These are phyloP conservation scores for Coturnix japonica DNA, from an alignment of 2,113 vertebrate species.

Conservation along the genomic window DNA sequence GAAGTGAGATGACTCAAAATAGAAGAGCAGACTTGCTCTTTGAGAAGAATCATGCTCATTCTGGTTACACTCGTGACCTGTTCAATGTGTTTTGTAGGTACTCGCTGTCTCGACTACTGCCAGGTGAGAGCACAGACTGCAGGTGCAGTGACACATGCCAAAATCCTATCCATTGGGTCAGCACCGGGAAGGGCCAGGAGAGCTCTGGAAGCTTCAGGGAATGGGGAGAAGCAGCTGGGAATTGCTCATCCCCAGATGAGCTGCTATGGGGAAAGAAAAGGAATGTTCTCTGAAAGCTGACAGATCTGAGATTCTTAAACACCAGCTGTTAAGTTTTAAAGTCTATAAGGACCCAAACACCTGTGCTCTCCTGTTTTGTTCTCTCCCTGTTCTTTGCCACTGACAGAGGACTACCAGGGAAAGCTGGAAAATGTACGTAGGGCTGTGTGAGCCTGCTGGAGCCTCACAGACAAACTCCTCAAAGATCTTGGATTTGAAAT, in stretches of 20 bases:
- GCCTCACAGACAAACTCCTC: neutral
- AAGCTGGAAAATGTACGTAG: neutral
- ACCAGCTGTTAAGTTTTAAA: neutral
- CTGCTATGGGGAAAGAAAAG: neutral
- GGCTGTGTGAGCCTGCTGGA: neutral
- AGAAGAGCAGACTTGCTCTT: neutral
- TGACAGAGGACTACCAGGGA: neutral
- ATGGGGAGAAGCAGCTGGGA: neutral
- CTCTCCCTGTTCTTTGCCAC: neutral
- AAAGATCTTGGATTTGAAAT: neutral
- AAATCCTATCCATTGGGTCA: neutral
- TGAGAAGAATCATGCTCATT: neutral
- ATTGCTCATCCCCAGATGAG: neutral
- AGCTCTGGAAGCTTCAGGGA: neutral
- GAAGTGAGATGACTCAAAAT: conserved; percentile 1
- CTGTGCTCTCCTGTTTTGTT: neutral
- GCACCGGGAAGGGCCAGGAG: neutral
- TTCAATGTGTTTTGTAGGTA: neutral
- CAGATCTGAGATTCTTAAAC: neutral
- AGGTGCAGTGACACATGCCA: neutral
- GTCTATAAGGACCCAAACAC: neutral
- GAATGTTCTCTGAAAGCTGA: neutral
- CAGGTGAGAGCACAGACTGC: neutral
- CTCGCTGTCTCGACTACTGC: neutral
- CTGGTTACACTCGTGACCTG: conserved; percentile 21